phyloP scores from a whole-genome alignment of 2,113 vertebrate species.

The Todiramphus chloris region DNA sequence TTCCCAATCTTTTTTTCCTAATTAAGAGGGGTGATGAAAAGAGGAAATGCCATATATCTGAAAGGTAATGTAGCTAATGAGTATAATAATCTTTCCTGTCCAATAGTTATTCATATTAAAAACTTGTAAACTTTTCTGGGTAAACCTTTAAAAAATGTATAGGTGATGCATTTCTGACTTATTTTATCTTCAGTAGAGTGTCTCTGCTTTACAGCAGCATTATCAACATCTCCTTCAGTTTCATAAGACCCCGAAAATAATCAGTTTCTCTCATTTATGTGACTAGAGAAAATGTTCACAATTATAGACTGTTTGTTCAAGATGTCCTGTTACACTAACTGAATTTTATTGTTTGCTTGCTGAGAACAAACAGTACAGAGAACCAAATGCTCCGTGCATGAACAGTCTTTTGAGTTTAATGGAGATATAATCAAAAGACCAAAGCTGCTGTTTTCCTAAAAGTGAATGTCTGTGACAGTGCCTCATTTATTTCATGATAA shows the following conservation, averaged over 20 bases:
- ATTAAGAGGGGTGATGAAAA: neutral
- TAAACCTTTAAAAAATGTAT: neutral
- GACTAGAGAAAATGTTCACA: neutral
- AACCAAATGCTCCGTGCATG: neutral
- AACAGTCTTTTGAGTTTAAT: neutral
- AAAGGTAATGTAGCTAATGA: neutral
- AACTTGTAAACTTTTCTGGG: neutral
- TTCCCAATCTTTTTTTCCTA: neutral
- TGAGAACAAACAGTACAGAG: neutral
- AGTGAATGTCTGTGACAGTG: neutral
- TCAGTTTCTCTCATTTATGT: neutral
- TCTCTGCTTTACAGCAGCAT: neutral
- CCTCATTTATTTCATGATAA: slow-evolving; percentile 28
- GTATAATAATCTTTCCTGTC: neutral
- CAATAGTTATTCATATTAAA: neutral
- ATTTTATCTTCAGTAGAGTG: neutral
- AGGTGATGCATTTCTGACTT: neutral
- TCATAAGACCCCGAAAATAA: neutral
- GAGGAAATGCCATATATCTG: neutral
- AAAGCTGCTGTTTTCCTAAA: neutral
- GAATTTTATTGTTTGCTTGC: neutral
- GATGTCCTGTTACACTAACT: neutral
- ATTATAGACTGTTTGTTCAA: neutral
- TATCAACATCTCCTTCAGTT: neutral
- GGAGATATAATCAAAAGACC: neutral